These are phyloP conservation scores for Oreochromis spilurus DNA, from an alignment of 2,113 vertebrate species.

Conservation along the genomic window DNA sequence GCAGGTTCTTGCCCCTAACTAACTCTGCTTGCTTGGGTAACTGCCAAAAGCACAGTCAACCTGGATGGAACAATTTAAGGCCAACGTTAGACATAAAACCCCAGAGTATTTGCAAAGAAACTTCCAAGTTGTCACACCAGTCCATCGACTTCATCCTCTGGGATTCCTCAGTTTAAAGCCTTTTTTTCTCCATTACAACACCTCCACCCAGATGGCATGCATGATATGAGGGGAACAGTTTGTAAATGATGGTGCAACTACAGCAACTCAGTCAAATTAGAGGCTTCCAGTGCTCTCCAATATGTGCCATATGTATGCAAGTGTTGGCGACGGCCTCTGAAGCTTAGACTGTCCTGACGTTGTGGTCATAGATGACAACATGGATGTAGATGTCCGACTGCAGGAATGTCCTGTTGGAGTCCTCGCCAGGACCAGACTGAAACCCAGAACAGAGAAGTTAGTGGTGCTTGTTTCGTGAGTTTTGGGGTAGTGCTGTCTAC, in stretches of 20 bases:
- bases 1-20: conserved; percentile 18
- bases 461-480: not conserved
- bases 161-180: not conserved
- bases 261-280: conserved; percentile 48
- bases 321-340: not conserved
- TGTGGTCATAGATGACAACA: conserved; percentile 80
- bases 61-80: not conserved
- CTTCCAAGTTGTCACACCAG: not conserved
- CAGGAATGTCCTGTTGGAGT: conserved; percentile 69
- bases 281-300: conserved; percentile 26
- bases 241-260: conserved; percentile 38
- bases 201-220: conserved; percentile 58
- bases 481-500: not conserved
- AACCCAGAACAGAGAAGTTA: conserved; percentile 2
- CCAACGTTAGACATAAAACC: not conserved
- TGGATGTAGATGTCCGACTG: conserved; percentile 77
- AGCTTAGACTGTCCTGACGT: conserved; percentile 65
- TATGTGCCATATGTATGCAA: conserved; percentile 17
- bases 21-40: not conserved
- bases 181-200: not conserved
- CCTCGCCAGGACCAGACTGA: conserved; percentile 75
- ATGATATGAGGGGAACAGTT: conserved; percentile 40
- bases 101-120: not conserved
- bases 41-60: not conserved
- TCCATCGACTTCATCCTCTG: conserved; percentile 1